Evolutionary conservation across 2,888 invertebrate species (phyloP).

Genomic region (Parnassius mnemosyne): DNA sequence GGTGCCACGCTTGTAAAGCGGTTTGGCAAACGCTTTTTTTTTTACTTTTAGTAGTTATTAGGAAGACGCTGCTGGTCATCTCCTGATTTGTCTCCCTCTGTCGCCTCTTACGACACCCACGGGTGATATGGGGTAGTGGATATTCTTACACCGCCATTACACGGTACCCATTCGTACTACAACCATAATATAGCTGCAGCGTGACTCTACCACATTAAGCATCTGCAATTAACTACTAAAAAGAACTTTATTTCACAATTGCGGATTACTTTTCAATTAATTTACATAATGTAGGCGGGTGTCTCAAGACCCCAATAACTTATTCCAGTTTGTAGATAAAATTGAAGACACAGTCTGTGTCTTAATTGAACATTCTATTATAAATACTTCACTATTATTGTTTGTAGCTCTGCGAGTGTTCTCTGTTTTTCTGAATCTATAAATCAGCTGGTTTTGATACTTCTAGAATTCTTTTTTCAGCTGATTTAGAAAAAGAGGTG

Average conservation of each 20-base stretch:
- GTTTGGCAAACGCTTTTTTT: no score
- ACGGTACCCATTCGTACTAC: no score
- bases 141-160: no score
- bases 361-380: slow-evolving; percentile 13
- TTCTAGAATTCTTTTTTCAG: slow-evolving; percentile 13
- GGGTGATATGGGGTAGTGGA: no score
- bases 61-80: no score
- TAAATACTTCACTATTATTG: slow-evolving; percentile 10
- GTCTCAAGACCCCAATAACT: slow-evolving; percentile 6
- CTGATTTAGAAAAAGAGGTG: no score
- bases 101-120: no score
- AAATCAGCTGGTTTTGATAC: slow-evolving; percentile 1
- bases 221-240: background rate
- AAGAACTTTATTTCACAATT: slow-evolving; percentile 6
- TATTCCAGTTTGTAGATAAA: slow-evolving; percentile 13
- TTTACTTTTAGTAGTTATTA: no score
- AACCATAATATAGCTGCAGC: no score
- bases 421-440: background rate
- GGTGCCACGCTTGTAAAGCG: no score
- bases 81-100: no score
- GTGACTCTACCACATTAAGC: no score
- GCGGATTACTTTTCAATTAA: slow-evolving; percentile 10
- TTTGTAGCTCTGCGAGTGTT: background rate
- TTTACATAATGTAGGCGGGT: slow-evolving; percentile 12
- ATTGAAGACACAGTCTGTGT: slow-evolving; percentile 3